A percentile compares a stretch with the other conserved stretches of the same genome.
Evolutionary conservation across 2,113 vertebrate species (phyloP).

Genomic region (Alligator mississippiensis): DNA sequence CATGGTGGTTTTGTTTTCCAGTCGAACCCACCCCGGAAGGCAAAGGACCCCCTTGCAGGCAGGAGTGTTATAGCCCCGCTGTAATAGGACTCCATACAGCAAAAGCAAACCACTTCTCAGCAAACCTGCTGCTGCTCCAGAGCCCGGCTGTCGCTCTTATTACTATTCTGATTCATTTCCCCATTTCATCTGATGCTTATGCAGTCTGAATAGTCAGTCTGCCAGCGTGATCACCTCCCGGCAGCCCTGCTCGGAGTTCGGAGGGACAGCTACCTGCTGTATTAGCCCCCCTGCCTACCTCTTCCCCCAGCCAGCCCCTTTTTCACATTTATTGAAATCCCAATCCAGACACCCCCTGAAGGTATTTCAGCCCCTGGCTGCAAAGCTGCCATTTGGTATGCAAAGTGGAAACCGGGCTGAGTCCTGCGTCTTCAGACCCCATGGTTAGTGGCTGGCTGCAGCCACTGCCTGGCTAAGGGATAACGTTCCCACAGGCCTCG

Average conservation of each 20-base stretch:
- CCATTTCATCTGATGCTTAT: constrained; percentile 22
- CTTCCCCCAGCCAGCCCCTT: background rate
- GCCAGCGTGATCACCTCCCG: constrained; percentile 31
- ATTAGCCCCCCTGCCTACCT: background rate
- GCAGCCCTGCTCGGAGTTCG: constrained; percentile 7
- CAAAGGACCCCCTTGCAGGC: too few species aligned
- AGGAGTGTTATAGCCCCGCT: too few species aligned
- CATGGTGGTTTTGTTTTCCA: too few species aligned
- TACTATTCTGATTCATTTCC: constrained; percentile 1
- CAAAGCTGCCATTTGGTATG: constrained; percentile 16
- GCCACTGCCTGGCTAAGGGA: constrained; percentile 30
- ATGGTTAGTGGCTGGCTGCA: background rate
- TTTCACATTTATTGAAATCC: background rate
- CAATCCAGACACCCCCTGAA: background rate
- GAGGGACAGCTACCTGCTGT: background rate
- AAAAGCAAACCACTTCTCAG: background rate
- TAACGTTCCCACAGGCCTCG: constrained; percentile 26
- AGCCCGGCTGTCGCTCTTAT: constrained; percentile 9
- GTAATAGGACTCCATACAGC: accelerated
- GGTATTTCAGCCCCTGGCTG: constrained; percentile 41
- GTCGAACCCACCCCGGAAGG: too few species aligned
- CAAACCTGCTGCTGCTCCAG: constrained; percentile 6
- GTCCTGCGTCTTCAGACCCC: background rate
- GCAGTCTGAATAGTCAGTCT: constrained; percentile 16
- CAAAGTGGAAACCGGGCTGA: constrained; percentile 52